These are phyloP conservation scores for Molothrus aeneus DNA, from an alignment of 2,797 vertebrate genomes.

Conservation along the genomic window DNA sequence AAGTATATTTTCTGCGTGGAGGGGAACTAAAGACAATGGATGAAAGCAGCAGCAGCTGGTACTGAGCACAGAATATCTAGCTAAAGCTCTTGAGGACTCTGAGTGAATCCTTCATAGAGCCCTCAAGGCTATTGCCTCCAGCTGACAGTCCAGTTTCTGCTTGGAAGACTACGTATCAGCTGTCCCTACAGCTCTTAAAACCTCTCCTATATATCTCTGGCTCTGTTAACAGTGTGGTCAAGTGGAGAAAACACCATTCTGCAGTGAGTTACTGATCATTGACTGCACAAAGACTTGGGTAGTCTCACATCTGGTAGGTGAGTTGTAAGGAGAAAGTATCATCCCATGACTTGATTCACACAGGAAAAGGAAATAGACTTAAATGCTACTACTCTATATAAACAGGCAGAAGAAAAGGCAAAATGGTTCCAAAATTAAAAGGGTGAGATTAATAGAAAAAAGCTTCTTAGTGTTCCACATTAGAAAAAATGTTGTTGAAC, in stretches of 20 bases:
- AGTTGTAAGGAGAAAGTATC: neutral
- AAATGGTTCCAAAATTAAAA: neutral
- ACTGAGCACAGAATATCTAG: neutral
- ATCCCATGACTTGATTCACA: neutral
- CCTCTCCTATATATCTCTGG: neutral
- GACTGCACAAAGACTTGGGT: neutral
- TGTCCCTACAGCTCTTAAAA: neutral
- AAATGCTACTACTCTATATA: neutral
- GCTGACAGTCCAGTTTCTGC: neutral
- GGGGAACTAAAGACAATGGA: neutral
- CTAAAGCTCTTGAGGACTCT: neutral
- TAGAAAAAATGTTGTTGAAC: neutral
- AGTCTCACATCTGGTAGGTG: neutral
- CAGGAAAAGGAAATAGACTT: neutral
- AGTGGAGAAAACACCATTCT: neutral
- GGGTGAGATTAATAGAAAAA: neutral
- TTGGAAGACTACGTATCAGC: neutral
- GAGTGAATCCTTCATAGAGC: neutral
- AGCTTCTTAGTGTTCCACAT: neutral
- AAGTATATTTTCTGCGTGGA: neutral
- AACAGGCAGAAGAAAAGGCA: neutral
- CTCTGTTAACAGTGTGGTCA: neutral
- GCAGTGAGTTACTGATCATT: neutral
- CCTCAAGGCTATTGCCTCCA: neutral
- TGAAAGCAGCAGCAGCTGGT: neutral